These are phyloP conservation scores for Monomorium pharaonis DNA, from an alignment of 1,140 invertebrate species.

Conservation along the genomic window DNA sequence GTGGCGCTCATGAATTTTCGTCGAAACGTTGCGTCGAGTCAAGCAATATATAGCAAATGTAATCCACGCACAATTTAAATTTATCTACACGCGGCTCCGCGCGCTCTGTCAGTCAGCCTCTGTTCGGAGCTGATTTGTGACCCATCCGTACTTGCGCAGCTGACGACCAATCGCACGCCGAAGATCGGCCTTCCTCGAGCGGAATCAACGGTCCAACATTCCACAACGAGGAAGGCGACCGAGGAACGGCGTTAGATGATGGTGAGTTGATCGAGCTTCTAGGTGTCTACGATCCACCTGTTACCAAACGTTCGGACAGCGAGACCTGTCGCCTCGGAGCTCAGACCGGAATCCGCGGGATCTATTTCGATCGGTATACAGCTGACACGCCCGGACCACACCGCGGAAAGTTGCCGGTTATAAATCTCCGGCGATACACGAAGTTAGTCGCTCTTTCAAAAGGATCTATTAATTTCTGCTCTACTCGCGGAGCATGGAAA, in stretches of 20 bases:
- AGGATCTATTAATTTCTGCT: conserved; percentile 53
- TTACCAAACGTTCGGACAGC: conserved; percentile 67
- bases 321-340: conserved; percentile 33
- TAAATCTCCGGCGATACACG: conserved; percentile 57
- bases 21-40: conserved; percentile 26
- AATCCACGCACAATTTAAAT: conserved; percentile 83
- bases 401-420: conserved; percentile 43
- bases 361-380: conserved; percentile 72
- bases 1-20: conserved; percentile 59
- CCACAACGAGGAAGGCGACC: conserved; percentile 47
- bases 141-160: conserved; percentile 77
- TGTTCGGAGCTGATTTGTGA: conserved; percentile 82
- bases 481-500: conserved; percentile 31
- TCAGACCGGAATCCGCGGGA: conserved; percentile 24
- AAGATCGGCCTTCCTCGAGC: conserved; percentile 75
- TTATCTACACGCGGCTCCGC: conserved; percentile 82
- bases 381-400: conserved; percentile 56
- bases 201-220: conserved; percentile 79
- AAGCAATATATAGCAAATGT: conserved; percentile 10
- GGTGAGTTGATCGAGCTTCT: conserved; percentile 22
- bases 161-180: conserved; percentile 77
- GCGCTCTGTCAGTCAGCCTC: conserved; percentile 77
- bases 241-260: not conserved
- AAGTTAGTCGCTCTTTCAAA: conserved; percentile 58
- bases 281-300: conserved; percentile 72